Conservation (phyloP, 2,888 invertebrate genomes). For the Hylaea fasciaria region DNA sequence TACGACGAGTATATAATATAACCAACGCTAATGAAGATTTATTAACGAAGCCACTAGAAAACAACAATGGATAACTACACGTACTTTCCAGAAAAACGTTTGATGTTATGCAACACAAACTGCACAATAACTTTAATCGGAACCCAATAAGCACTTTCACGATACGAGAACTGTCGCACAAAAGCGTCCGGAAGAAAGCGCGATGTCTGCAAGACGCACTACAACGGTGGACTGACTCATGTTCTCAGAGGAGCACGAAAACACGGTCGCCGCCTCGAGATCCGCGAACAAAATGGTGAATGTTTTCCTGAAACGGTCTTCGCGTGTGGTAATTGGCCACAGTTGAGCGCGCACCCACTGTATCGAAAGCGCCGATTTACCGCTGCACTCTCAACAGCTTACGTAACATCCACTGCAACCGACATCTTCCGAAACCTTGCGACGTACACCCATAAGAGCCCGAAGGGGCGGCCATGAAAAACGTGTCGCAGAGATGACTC, state of each 20-base stretch:
- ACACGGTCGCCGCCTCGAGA: slow-evolving; percentile 64
- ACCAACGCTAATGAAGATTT: neutral
- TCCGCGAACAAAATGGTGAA: slow-evolving; percentile 79
- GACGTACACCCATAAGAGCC: slow-evolving; percentile 57
- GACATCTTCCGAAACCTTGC: slow-evolving; percentile 62
- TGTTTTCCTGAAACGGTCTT: slow-evolving; percentile 79
- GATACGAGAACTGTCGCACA: slow-evolving; percentile 58
- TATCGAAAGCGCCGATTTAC: slow-evolving; percentile 74
- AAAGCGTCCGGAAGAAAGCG: slow-evolving; percentile 45
- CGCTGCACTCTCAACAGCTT: slow-evolving; percentile 74
- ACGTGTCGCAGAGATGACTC: slow-evolving; percentile 82
- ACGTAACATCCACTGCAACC: slow-evolving; percentile 79
- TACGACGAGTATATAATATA: neutral
- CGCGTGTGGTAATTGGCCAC: slow-evolving; percentile 74
- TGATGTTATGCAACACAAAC: slow-evolving; percentile 48
- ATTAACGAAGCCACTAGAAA: neutral
- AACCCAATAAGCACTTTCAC: slow-evolving; percentile 64
- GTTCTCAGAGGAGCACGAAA: slow-evolving; percentile 53
- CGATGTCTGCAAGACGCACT: slow-evolving; percentile 45
- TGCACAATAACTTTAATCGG: slow-evolving; percentile 49
- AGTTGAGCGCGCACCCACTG: slow-evolving; percentile 69
- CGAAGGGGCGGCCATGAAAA: slow-evolving; percentile 80
- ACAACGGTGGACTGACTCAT: slow-evolving; percentile 53
- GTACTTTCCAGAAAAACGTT: slow-evolving; percentile 20
- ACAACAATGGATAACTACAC: slow-evolving; percentile 31